Base-by-base conservation (phyloP, 2,113 vertebrate species). In the Myxocyprinus asiaticus region DNA sequence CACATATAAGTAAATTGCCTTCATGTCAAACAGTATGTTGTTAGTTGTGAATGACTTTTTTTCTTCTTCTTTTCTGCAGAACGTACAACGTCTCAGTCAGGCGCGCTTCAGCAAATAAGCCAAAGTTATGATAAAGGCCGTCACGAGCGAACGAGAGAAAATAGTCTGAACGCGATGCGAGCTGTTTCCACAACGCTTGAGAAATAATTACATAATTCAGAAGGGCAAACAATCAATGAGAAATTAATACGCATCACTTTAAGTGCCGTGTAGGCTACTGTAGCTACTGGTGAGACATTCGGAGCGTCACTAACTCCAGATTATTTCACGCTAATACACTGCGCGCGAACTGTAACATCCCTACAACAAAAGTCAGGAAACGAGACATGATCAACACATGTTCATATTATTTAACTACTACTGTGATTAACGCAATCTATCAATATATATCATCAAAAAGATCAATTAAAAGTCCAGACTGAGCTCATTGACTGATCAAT, bases 401-500 rank as follows among this genome's bases (percentile, higher is more conserved):
- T 42, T 50, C 17, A 5, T n/a, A 7, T 55, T 15, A 66, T 33
- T 33, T 33, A 65, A 76, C 59, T 10, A 43, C 53, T 42, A 44
- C 8, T 7, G 6, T 22, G 33, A 48, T 56, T 17, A n/a, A 11
- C 4, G 15, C 5, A 9, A 55, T 76, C 33, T 55, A 33, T 48
- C 62, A 2, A 8, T 7, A 47, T 11, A 9, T 61, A 55, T 22
- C 33, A 12, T 12, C 58, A 61, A 9, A 71, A 51, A 73, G 15
- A 65, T 33, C 17, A 9, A 33, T 74, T 43, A n/a, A 63, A 65
- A 51, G 74, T 44, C 22, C 50, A 44, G 62, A 53, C 70, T 68
- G 22, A 33, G 22, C 22, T 33, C 22, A 33, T 3, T 33, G 63
- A 45, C 48, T 51, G 55, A 68, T 68, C 79, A 67, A 76, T 81